Base-by-base conservation (phyloP, 2,797 vertebrate genomes). In the Notamacropus eugenii region DNA sequence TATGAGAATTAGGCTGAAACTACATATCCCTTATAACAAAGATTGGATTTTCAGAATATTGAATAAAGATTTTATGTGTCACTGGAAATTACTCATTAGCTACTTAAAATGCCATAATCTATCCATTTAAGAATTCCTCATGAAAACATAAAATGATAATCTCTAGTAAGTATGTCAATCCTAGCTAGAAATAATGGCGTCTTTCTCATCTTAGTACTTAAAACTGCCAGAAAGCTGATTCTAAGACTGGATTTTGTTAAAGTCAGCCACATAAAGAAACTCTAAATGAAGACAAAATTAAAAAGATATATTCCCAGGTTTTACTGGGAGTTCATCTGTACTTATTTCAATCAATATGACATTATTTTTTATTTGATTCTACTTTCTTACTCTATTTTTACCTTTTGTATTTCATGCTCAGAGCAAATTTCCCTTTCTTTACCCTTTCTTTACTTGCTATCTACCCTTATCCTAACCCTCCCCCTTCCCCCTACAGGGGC, bases 101-200 rank as follows among this genome's bases (percentile, higher is more conserved):
- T 90, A 87, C 82, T 91, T 55, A 82, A 62, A 40, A 13, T 55
- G 82, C 19, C 67, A 94, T 50, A 74, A 95, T 57, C 67, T 97
- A 59, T 16, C 11, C 4, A 22, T 90, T 54, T 82, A 94, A 59
- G 92, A 93, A 57, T 31, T 87, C 8, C 87, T 94, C 54, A 59
- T 67, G 92, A 94, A 93, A 93, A 87, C 52, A 46, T 92, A 29
- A 94, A 62, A 95, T 12, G 24, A 29, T 90, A 50, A 74, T 95
- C n/a, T 74, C 91, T 87, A 90, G 54, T 31, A 90, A 94, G 16
- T 22, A 55, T 90, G 16, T 12, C 67, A 58, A 94, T 74, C 59
- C 28, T 91, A 93, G 40, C 14, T 54, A 91, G 24, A 92, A 92
- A 54, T 50, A 19, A 55, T 50, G 28, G 24, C 28, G 52, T 94